These are phyloP conservation scores for Drosophila ohnishii DNA, from an alignment of 1,140 invertebrate species.

Conservation along the genomic window DNA sequence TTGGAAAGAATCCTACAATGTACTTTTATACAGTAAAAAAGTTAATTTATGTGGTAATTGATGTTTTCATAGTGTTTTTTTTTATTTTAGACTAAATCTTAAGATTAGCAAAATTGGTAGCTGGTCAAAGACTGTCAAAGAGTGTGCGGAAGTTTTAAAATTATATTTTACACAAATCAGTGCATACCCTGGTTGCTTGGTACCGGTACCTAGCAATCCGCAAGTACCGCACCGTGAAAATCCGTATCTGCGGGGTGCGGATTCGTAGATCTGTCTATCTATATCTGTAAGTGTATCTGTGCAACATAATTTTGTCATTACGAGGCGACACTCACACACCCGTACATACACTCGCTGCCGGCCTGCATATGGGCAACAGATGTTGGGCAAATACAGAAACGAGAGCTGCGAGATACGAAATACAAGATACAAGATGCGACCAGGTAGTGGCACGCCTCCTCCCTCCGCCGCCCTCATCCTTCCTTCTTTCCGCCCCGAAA, in stretches of 20 bases:
- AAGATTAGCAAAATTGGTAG: background rate
- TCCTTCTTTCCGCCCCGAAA: conserved; percentile 21
- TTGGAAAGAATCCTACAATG: no score
- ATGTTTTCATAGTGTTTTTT: no score
- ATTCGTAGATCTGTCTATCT: conserved; percentile 28
- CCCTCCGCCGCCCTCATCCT: conserved; percentile 14
- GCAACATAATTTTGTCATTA: conserved; percentile 82
- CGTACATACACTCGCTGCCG: conserved; percentile 14
- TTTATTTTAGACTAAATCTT: no score
- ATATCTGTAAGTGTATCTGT: conserved; percentile 47
- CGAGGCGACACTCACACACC: conserved; percentile 43
- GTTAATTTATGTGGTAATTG: no score
- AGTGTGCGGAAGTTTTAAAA: background rate
- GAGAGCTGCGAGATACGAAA: conserved; percentile 26
- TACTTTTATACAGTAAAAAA: background rate
- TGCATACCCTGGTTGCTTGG: conserved; percentile 4
- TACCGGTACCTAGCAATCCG: conserved; percentile 18
- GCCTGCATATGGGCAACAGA: conserved; percentile 78
- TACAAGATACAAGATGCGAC: conserved; percentile 41
- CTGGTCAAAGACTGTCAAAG: background rate
- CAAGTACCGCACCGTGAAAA: conserved; percentile 26
- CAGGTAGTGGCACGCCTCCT: conserved; percentile 65
- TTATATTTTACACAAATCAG: background rate
- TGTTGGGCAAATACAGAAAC: conserved; percentile 64
- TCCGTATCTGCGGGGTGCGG: conserved; percentile 22